phyloP scores from a whole-genome alignment of 2,113 vertebrate species.

The Aleadryas rufinucha region DNA sequence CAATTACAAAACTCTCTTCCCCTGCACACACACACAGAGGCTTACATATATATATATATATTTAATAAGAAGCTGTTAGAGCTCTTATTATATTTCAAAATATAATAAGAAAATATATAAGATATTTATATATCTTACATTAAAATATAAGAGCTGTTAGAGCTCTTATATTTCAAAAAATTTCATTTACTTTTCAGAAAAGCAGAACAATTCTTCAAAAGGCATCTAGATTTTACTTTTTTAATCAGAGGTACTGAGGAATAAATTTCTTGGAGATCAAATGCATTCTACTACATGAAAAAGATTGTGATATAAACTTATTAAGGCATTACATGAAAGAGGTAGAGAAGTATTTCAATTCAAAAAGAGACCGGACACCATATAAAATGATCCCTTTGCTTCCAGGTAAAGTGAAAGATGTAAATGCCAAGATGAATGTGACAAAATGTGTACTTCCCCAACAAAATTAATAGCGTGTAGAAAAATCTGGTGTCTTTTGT shows the following conservation, averaged over 20 bases:
- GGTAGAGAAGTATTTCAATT: background rate
- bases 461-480: background rate
- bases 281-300: slow-evolving; percentile 8
- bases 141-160: no score
- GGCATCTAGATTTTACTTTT: background rate
- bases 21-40: background rate
- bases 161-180: background rate
- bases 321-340: slow-evolving; percentile 16
- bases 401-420: background rate
- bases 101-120: no score
- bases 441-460: background rate
- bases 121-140: no score
- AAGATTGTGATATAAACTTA: background rate
- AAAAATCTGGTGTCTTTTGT: background rate
- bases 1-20: background rate
- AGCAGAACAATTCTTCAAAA: slow-evolving; percentile 47
- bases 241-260: background rate
- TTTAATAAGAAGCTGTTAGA: background rate
- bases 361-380: background rate
- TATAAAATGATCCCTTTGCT: background rate
- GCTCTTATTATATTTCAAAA: background rate
- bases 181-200: slow-evolving; percentile 5
- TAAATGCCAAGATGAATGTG: background rate
- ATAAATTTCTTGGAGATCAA: slow-evolving; percentile 42
- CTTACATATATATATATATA: background rate